Evolutionary conservation across 1,140 invertebrate species (phyloP), one percentile per base, ranked within the genome.

Genomic region (Lamellibrachia luymesi): DNA sequence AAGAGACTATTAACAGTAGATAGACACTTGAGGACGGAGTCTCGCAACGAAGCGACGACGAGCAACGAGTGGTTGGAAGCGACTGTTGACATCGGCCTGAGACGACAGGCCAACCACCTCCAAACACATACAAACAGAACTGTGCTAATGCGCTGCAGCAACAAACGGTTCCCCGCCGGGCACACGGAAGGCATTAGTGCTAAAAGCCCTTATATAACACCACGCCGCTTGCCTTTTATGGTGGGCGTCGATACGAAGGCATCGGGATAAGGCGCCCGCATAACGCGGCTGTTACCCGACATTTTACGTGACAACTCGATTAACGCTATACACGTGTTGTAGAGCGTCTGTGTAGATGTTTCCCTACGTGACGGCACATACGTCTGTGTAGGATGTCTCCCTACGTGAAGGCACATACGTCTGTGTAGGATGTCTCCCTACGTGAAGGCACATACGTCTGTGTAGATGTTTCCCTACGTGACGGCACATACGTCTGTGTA

Each of bases 201-300:
- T 80, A 80, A 80, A 80, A 80, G 64, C 64, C 64, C 64, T 80
- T 80, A 80, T 22, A 80, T 80, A 80, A 80, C 64, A 80, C 64
- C 64, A 22, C 25, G 64, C 64, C 64, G 13, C 25, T 80, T 80
- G 64, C 64, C 64, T 80, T 80, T 80, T 80, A 80, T 10, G 1
- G 64, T 80, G 64, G 25, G 64, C 13, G 64, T 22, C 64, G 64
- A 2, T 80, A 80, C 4, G 64, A 80, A 22, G 64, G 64, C 17
- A 22, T 4, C 8, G 0, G 64, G 64, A 17, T 80, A 80, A 80
- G 8, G 64, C 13, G 64, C 17, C 64, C 64, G 7, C 64, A 80
- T 80, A 80, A 80, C 64, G 64, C 38, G 38, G 38, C 38, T 38
- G 38, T 38, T 17, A 22, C 13, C 64, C 13, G 64, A 80, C 64